phyloP scores from a whole-genome alignment of 1,140 invertebrate species.

The Diplogasteroides magnus region DNA sequence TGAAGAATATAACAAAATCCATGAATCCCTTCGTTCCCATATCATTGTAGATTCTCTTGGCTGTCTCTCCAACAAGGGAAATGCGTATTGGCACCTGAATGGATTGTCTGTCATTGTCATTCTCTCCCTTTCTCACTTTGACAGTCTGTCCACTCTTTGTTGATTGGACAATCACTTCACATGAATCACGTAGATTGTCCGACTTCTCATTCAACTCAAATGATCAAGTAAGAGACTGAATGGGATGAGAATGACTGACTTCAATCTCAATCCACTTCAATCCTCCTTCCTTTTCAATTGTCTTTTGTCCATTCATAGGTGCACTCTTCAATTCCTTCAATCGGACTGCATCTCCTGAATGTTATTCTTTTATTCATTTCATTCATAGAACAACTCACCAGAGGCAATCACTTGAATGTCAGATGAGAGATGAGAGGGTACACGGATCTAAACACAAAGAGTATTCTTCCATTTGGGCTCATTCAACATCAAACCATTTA shows the following conservation, averaged over 20 bases:
- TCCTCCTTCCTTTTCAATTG: not conserved
- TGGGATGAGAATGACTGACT: not conserved
- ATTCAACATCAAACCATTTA: not conserved
- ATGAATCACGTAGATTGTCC: not conserved
- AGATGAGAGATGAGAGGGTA: constrained; percentile 8
- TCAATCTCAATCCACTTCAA: not conserved
- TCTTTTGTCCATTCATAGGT: not conserved
- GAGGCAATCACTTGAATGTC: constrained; percentile 5
- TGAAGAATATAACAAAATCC: constrained; percentile 13
- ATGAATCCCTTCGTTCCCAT: constrained; percentile 14
- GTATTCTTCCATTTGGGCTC: no score
- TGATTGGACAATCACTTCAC: constrained; percentile 3
- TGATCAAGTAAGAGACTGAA: not conserved
- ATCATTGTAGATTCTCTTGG: not conserved
- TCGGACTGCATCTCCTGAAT: not conserved
- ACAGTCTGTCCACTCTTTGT: constrained; percentile 14
- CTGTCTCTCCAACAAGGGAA: not conserved
- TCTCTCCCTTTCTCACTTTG: not conserved
- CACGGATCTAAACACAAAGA: constrained; percentile 3
- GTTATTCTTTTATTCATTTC: no score
- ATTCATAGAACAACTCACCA: constrained; percentile 4
- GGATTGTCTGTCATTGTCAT: not conserved
- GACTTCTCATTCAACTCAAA: not conserved
- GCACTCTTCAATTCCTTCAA: not conserved
- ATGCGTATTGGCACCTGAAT: not conserved